phyloP scores from a whole-genome alignment of 2,113 vertebrate species.

The Aythya baeri region DNA sequence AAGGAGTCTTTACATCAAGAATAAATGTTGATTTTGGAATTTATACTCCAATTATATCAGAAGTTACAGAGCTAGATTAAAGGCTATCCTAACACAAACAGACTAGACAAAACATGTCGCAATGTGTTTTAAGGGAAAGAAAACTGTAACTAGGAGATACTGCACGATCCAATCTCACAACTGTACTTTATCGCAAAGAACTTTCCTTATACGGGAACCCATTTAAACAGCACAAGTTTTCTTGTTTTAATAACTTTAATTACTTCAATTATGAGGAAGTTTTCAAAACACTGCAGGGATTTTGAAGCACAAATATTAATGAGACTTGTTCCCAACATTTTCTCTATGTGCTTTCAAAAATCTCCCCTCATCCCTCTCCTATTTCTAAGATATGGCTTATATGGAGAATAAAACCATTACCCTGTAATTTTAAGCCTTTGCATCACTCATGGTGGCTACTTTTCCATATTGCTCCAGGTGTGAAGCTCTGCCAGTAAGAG shows the following conservation, averaged over 20 bases:
- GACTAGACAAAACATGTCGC: slow-evolving; percentile 42
- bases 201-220: not conserved
- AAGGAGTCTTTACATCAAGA: not conserved
- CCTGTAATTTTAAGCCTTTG: not conserved
- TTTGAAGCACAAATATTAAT: not conserved
- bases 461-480: not conserved
- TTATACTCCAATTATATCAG: not conserved
- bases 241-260: slow-evolving; percentile 51
- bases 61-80: not conserved
- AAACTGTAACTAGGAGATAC: not conserved
- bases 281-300: slow-evolving; percentile 17
- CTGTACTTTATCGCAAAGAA: not conserved
- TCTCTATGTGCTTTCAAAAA: not conserved
- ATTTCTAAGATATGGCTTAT: not conserved
- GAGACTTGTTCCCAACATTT: not conserved
- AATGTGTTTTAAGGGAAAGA: not conserved
- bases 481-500: not conserved
- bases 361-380: not conserved
- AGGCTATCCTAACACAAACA: not conserved
- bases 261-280: slow-evolving; percentile 4
- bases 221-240: not conserved
- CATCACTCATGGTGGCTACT: not conserved
- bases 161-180: not conserved
- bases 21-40: not conserved
- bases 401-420: not conserved